phyloP scores from a whole-genome alignment of 2,797 vertebrate species.

The Dipus sagitta region DNA sequence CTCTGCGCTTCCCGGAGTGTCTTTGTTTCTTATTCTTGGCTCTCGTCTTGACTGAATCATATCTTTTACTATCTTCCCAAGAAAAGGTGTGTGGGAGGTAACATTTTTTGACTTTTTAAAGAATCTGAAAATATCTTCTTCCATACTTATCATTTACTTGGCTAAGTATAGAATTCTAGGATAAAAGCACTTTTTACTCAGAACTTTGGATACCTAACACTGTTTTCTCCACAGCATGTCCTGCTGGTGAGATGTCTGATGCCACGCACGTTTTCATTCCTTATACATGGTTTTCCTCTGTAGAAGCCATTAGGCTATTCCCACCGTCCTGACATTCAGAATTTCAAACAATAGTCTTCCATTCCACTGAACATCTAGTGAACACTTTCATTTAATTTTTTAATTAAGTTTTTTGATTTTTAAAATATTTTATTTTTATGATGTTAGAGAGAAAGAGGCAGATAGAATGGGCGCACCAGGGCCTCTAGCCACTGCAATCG shows the following conservation, averaged over 20 bases:
- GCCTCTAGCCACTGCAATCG: no score
- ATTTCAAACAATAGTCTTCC: slow-evolving; percentile 6
- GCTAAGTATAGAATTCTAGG: slow-evolving; percentile 61
- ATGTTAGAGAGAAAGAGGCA: no score
- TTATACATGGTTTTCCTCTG: background rate
- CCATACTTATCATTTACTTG: slow-evolving; percentile 74
- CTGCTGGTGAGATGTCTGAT: background rate
- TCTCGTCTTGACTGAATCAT: slow-evolving; percentile 73
- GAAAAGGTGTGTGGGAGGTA: slow-evolving; percentile 76
- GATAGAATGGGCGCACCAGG: no score
- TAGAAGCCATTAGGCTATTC: background rate
- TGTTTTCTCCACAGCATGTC: background rate
- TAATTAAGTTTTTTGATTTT: background rate
- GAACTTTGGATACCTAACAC: slow-evolving; percentile 40
- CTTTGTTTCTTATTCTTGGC: slow-evolving; percentile 64
- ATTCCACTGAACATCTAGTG: background rate
- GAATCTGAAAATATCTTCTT: slow-evolving; percentile 75
- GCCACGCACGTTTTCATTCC: background rate
- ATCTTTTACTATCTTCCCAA: slow-evolving; percentile 74
- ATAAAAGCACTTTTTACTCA: slow-evolving; percentile 65
- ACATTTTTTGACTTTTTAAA: slow-evolving; percentile 65
- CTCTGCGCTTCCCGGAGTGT: slow-evolving; percentile 21
- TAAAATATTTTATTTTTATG: no score
- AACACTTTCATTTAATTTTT: background rate
- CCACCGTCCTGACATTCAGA: background rate